Percentiles rank a stretch among this genome's conserved stretches.
phyloP scores from a whole-genome alignment of 2,888 invertebrate species.

The Dexiosoma caninum region DNA sequence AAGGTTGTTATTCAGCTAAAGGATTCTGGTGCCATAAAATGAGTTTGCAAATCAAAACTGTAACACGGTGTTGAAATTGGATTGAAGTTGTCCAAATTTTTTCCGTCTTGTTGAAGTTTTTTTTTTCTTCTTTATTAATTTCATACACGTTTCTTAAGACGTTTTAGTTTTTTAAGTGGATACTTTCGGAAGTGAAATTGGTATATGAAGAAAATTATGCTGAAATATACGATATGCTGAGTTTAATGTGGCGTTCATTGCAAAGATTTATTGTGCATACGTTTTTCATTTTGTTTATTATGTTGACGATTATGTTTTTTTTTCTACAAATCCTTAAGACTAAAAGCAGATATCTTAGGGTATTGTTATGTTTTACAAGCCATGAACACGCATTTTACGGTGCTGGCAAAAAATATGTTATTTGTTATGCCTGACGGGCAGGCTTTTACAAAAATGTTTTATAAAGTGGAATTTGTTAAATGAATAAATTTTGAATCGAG shows the following conservation, averaged over 20 bases:
- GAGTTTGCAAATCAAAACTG: conserved; percentile 24
- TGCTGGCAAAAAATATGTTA: not conserved
- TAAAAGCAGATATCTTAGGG: not conserved
- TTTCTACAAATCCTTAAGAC: not conserved
- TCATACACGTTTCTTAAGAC: not conserved
- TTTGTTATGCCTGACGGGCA: not conserved
- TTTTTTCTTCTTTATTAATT: not conserved
- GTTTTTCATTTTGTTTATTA: not conserved
- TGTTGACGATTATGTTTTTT: not conserved
- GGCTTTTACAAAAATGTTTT: not conserved
- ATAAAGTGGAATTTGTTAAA: not conserved
- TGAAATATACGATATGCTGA: not conserved
- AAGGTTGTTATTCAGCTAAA: conserved; percentile 27
- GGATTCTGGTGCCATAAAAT: not conserved
- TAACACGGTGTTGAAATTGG: conserved; percentile 2
- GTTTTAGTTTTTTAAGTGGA: conserved; percentile 18
- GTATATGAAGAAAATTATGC: not conserved
- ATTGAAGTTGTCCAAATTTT: conserved; percentile 26
- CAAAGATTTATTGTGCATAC: too few species aligned
- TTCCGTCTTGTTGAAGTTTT: not conserved
- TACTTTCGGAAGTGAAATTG: not conserved
- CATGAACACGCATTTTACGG: not conserved
- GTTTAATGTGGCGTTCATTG: too few species aligned
- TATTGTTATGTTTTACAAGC: conserved; percentile 8
- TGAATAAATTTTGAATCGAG: too few species aligned